Conservation (phyloP, 2,888 invertebrate species). For the Molorchus minor region DNA sequence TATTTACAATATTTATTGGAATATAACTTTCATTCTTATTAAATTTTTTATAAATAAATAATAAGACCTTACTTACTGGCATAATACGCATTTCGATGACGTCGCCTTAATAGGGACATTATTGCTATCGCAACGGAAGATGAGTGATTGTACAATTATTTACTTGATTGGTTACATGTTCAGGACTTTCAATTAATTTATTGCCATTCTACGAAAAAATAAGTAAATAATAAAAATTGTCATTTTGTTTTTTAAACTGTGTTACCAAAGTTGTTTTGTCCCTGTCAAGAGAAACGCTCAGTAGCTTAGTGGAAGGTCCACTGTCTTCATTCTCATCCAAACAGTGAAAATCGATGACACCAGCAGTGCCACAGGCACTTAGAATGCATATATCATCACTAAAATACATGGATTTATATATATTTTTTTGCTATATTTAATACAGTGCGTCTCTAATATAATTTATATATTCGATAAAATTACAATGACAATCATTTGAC, state of each 20-base stretch:
- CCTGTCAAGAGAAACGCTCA: constrained; percentile 65
- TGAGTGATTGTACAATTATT: constrained; percentile 68
- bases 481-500: no score
- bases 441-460: neutral
- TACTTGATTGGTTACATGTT: constrained; percentile 43
- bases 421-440: neutral
- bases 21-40: no score
- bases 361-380: constrained; percentile 94
- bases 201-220: constrained; percentile 38
- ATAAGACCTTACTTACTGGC: constrained; percentile 65
- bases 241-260: constrained; percentile 10
- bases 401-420: constrained; percentile 42
- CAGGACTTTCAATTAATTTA: constrained; percentile 58
- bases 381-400: constrained; percentile 96
- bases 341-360: constrained; percentile 75
- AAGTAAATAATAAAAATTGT: constrained; percentile 8
- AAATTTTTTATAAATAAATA: no score
- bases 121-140: constrained; percentile 81
- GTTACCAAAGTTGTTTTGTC: constrained; percentile 54
- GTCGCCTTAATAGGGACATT: constrained; percentile 79
- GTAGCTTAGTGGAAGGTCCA: constrained; percentile 55
- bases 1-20: no score
- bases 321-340: constrained; percentile 54
- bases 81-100: constrained; percentile 76
- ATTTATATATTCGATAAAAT: no score